These are phyloP conservation scores for Poecilia picta DNA, from an alignment of 2,797 vertebrate genomes.

Conservation along the genomic window DNA sequence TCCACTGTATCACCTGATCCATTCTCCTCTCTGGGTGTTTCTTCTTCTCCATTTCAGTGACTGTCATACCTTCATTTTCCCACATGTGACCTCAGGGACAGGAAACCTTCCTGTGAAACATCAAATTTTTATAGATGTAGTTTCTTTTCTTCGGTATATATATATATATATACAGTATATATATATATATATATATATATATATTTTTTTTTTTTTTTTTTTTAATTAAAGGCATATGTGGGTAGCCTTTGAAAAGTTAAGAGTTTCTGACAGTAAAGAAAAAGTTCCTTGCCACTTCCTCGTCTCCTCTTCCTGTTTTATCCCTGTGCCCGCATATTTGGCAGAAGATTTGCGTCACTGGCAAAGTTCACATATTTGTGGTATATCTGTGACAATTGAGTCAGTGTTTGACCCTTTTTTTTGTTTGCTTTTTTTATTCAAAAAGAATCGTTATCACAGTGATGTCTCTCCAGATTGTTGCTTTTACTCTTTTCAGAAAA, in stretches of 20 bases:
- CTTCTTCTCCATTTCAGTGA: slow-evolving; percentile 37
- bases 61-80: slow-evolving; percentile 54
- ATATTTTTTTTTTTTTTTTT: slow-evolving; percentile 25
- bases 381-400: background rate
- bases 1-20: slow-evolving; percentile 40
- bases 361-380: background rate
- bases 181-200: background rate
- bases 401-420: background rate
- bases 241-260: background rate
- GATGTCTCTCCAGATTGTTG: background rate
- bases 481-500: background rate
- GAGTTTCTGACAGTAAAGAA: slow-evolving; percentile 2
- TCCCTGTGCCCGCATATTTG: background rate
- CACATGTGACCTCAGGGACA: slow-evolving; percentile 50
- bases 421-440: background rate
- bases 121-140: slow-evolving; percentile 37
- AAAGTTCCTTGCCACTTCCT: slow-evolving; percentile 17
- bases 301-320: background rate
- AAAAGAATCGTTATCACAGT: background rate
- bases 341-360: background rate
- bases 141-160: background rate
- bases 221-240: slow-evolving; percentile 46
- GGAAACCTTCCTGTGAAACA: slow-evolving; percentile 50
- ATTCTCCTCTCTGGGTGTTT: slow-evolving; percentile 26
- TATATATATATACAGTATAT: background rate